Base-by-base conservation (phyloP, 2,888 invertebrate species). In the Aleiodes leptofemur region DNA sequence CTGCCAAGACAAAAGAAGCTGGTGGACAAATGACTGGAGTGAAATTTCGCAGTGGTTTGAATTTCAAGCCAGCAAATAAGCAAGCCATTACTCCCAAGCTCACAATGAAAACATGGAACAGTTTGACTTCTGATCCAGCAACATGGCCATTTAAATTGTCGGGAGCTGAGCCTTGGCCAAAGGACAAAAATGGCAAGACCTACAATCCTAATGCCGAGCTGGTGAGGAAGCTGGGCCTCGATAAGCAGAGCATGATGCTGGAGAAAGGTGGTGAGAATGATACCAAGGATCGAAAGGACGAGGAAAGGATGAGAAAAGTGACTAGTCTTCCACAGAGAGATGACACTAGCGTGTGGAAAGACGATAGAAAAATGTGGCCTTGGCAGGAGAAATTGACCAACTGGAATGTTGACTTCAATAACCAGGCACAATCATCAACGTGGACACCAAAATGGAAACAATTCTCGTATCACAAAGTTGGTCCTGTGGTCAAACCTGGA, bases 381-480 rank as follows among this genome's bases (percentile, higher is more conserved):
- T 85, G 73, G 73, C 34, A 43, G 16, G 68, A 31, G 13, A 73
- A 70, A 51, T 53, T 70, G 34, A 61, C 59, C 29, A 82, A 86
- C 16, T 87, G 86, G 87, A 85, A 79, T 43, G 79, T 74, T 3
- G 68, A 70, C 1, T 81, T 82, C 31, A 80, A 77, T 48, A 84
- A 82, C 14, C 76, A 68, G 29, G 51, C 57, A 34, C 76, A 80
- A 69, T 70, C 77, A 50, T 81, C 76, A 23, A 82, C 79, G 29
- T 87, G 87, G 87, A 84, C 86, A 0, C 73, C 82, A 11, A 88
- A 86, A 71, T 88, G 88, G 88, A 87, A 87, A 61, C 87, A 88
- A 73, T 88, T 88, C 73, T 85, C 86, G 0, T 88, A 88, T 69
- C 88, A 88, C 78, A 83, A 85, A 51, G 87, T 88, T 0, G 76